phyloP scores from a whole-genome alignment of 2,888 invertebrate genomes.

The Dicycla oo region DNA sequence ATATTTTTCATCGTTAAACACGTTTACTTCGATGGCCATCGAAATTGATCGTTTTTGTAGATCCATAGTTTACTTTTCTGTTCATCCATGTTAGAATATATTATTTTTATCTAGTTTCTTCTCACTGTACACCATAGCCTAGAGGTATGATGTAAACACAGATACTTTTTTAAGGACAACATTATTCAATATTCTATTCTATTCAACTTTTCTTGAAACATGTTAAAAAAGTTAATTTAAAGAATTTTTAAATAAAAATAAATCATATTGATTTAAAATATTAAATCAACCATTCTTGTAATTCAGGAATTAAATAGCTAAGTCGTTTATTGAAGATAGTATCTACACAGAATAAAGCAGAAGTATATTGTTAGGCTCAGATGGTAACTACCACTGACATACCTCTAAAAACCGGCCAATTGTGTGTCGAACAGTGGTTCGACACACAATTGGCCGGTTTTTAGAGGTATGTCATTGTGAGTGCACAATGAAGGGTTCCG shows the following conservation, averaged over 20 bases:
- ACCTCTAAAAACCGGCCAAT: neutral
- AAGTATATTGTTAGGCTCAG: neutral
- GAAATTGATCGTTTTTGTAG: neutral
- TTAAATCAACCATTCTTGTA: neutral
- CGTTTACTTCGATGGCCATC: neutral
- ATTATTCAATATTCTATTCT: too few species aligned
- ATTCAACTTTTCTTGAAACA: neutral
- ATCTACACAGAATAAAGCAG: too few species aligned
- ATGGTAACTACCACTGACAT: neutral
- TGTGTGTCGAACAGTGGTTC: too few species aligned
- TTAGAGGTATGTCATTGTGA: too few species aligned
- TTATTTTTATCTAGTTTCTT: too few species aligned
- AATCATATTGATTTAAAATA: neutral
- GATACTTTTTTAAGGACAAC: too few species aligned
- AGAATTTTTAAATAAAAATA: neutral
- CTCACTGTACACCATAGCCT: too few species aligned
- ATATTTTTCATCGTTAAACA: neutral
- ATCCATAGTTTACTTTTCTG: too few species aligned
- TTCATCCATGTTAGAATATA: too few species aligned
- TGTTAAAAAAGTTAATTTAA: neutral
- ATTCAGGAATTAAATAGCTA: neutral
- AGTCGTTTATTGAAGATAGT: conserved; percentile 3
- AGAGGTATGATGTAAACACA: too few species aligned
- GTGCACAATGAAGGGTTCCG: too few species aligned
- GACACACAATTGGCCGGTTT: too few species aligned